Evolutionary conservation across 2,888 invertebrate genomes (phyloP).

Genomic region (Elysia crispata): DNA sequence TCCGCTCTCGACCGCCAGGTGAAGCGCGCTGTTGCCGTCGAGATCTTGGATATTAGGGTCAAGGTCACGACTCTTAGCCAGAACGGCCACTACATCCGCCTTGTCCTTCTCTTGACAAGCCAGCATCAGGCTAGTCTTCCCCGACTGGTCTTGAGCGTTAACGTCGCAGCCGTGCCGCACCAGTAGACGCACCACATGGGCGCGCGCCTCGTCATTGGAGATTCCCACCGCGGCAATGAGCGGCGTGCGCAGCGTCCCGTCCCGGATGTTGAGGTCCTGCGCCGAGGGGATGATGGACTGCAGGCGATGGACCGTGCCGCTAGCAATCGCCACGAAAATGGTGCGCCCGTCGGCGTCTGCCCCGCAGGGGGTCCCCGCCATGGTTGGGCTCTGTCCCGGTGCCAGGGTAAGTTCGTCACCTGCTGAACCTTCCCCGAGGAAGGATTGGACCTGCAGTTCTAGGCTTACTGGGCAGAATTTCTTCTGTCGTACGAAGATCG

Average conservation of each 20-base stretch:
- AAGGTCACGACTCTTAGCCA: constrained; percentile 59
- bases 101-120: constrained; percentile 64
- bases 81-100: constrained; percentile 60
- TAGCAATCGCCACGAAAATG: constrained; percentile 51
- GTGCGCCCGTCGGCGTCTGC: constrained; percentile 36
- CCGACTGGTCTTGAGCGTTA: constrained; percentile 61
- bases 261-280: constrained; percentile 53
- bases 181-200: constrained; percentile 63
- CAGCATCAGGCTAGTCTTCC: constrained; percentile 65
- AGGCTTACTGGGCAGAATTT: no score
- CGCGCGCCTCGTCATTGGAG: constrained; percentile 61
- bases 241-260: constrained; percentile 60
- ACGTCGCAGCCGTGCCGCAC: constrained; percentile 64
- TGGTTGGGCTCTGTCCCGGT: not conserved
- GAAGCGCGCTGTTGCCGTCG: constrained; percentile 62
- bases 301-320: constrained; percentile 50
- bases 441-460: no score
- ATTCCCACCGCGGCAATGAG: constrained; percentile 62
- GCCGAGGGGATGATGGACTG: constrained; percentile 46
- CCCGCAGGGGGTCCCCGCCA: no score
- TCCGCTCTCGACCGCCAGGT: constrained; percentile 62
- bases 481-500: no score
- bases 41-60: constrained; percentile 62
- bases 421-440: no score
- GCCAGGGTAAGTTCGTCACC: not conserved